Conservation (phyloP, 2,888 invertebrate genomes). For the Prenolepis imparis region DNA sequence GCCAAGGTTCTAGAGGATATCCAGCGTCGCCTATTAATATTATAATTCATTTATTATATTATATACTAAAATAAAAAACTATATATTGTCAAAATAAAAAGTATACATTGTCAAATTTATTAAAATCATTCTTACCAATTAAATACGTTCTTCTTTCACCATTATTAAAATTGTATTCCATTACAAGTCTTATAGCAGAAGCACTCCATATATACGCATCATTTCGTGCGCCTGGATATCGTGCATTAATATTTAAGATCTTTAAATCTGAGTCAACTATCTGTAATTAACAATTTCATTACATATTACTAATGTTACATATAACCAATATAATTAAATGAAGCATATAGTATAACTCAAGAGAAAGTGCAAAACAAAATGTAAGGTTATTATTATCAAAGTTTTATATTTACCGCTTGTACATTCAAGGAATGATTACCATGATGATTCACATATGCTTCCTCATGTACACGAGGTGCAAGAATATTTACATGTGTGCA, state of each 20-base stretch:
- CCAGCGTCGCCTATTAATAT: neutral
- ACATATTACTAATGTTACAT: neutral
- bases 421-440: constrained; percentile 3
- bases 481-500: neutral
- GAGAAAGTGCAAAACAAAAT: neutral
- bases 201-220: constrained; percentile 59
- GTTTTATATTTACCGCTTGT: constrained; percentile 10
- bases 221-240: constrained; percentile 60
- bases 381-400: neutral
- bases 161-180: constrained; percentile 39
- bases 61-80: neutral
- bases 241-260: constrained; percentile 8
- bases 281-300: constrained; percentile 8
- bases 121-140: neutral
- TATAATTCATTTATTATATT: too few species aligned
- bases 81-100: neutral
- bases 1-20: neutral
- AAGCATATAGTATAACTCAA: neutral
- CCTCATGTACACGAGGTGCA: neutral
- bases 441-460: neutral
- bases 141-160: constrained; percentile 27
- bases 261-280: constrained; percentile 17
- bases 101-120: neutral
- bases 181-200: constrained; percentile 40
- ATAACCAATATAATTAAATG: too few species aligned